A percentile compares a stretch with the other conserved stretches of the same genome.
Evolutionary conservation across 2,888 invertebrate species (phyloP).

Genomic region (Oligia fasciuncula): DNA sequence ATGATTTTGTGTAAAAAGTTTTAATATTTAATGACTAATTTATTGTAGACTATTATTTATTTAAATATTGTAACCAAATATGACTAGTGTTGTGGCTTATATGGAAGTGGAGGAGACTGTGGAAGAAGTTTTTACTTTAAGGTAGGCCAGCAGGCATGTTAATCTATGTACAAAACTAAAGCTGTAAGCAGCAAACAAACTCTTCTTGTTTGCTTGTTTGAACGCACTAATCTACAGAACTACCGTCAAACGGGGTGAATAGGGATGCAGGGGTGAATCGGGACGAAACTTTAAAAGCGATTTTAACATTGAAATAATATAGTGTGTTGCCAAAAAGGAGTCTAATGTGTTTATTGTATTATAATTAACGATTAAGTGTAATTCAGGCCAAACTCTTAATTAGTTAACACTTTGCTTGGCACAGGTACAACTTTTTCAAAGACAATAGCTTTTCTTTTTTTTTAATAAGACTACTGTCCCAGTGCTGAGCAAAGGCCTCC

Average conservation of each 20-base stretch:
- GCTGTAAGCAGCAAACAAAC: not conserved
- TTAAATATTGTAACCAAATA: constrained; percentile 58
- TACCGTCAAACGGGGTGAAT: too few species aligned
- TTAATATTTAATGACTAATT: constrained; percentile 49
- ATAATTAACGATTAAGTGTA: not conserved
- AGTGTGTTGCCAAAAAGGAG: too few species aligned
- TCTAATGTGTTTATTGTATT: too few species aligned
- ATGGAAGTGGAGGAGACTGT: constrained; percentile 77
- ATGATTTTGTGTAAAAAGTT: constrained; percentile 58
- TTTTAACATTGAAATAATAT: too few species aligned
- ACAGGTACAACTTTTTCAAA: too few species aligned
- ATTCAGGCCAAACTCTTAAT: not conserved
- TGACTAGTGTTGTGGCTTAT: constrained; percentile 70
- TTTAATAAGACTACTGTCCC: not conserved
- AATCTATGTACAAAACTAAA: not conserved
- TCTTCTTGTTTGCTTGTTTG: not conserved
- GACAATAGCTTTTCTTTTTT: not conserved
- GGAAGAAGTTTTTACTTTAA: constrained; percentile 76
- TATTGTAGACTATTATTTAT: constrained; percentile 46
- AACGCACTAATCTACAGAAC: not conserved
- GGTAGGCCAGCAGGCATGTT: constrained; percentile 69
- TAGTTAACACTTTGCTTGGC: constrained; percentile 10
- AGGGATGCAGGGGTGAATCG: too few species aligned
- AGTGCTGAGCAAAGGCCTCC: not conserved
- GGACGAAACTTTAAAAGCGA: too few species aligned